Evolutionary conservation across 2,797 vertebrate species (phyloP), one percentile per base, ranked within the genome.

Genomic region (Periophthalmus magnuspinnatus): DNA sequence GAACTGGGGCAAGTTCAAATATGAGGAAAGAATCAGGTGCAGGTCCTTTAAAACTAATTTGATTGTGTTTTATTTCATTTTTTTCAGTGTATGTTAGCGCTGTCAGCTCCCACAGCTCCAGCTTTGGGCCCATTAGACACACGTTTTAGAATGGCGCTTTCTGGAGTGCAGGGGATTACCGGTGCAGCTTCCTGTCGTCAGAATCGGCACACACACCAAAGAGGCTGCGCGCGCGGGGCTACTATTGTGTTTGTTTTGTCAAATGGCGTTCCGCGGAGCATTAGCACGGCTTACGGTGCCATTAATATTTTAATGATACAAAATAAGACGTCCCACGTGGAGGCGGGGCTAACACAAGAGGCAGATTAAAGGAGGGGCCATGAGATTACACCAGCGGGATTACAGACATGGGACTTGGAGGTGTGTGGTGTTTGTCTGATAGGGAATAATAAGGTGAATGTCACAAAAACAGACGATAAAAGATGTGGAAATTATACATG

Each of bases 91-190:
- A 13, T 45, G 41, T 45, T 10, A 3, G 41, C 71, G 63, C 89
- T 92, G 92, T 93, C 92, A 92, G 93, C 88, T 90, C 86, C 89
- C 87, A 91, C 91, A 93, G 91, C 90, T 67, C 83, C 90, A 92
- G 93, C 94, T 94, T 94, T 94, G 92, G 88, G 93, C 88, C 93
- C 93, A 94, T 95, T 94, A 94, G 94, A 94, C 93, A 94, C 93
- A 94, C 92, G 90, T 93, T 94, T 94, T 94, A 94, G 89, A 88
- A 84, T 92, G 92, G 92, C 93, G 93, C 91, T 91, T 93, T 93
- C 78, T 92, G 90, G 93, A 93, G 93, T 93, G 88, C 93, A 72
- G 28, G 88, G 93, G 94, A 94, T 95, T 94, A 94, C 88, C 83
- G 90, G 92, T 92, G 89, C 92, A 93, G 92, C 87, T 86, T 91